phyloP scores from a whole-genome alignment of 2,797 vertebrate species.

The Kryptolebias ocellatus region DNA sequence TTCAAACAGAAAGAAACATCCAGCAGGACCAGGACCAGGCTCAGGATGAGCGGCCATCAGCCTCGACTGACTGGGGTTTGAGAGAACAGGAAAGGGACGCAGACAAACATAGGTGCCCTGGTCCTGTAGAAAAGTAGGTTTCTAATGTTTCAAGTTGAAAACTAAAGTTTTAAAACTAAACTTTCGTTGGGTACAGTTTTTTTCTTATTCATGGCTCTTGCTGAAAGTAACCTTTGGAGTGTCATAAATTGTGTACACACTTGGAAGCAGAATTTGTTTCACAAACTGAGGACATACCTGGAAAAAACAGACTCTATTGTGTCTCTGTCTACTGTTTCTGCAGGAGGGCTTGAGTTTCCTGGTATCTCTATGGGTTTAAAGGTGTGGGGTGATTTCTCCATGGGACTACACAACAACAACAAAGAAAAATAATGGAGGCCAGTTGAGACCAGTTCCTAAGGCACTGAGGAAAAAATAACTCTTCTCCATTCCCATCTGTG shows the following conservation, averaged over 20 bases:
- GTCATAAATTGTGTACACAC: slow-evolving; percentile 6
- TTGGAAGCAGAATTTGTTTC: slow-evolving; percentile 3
- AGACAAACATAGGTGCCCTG: too few relatives aligned
- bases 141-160: too few relatives aligned
- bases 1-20: too few relatives aligned
- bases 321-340: slow-evolving; percentile 4
- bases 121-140: too few relatives aligned
- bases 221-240: slow-evolving; percentile 1
- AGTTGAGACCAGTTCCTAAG: slow-evolving; percentile 59
- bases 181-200: neutral
- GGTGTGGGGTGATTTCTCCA: slow-evolving; percentile 49
- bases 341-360: slow-evolving; percentile 29
- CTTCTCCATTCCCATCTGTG: slow-evolving; percentile 39
- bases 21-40: too few relatives aligned
- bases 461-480: slow-evolving; percentile 44
- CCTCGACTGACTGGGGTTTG: too few relatives aligned
- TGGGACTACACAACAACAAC: slow-evolving; percentile 43
- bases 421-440: slow-evolving; percentile 63
- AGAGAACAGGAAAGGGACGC: too few relatives aligned
- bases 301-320: neutral
- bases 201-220: neutral
- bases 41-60: too few relatives aligned
- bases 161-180: neutral
- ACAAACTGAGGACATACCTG: neutral
- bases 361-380: slow-evolving; percentile 42